These are phyloP conservation scores for Asbolus verrucosus DNA, from an alignment of 1,140 invertebrate species.

Conservation along the genomic window DNA sequence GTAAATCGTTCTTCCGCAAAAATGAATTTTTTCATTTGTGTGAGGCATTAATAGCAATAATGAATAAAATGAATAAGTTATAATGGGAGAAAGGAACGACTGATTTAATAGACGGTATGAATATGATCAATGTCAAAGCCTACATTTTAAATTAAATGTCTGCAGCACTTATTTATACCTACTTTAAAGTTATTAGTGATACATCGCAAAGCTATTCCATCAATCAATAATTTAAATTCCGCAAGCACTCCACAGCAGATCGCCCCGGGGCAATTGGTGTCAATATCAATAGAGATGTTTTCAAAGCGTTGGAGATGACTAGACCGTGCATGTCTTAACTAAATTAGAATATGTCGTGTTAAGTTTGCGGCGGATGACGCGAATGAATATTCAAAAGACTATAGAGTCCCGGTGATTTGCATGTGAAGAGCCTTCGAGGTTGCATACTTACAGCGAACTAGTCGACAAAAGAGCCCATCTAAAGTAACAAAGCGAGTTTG, in stretches of 20 bases:
- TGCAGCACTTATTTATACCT: too few relatives aligned
- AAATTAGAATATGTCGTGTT: conserved; percentile 53
- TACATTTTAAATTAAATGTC: too few relatives aligned
- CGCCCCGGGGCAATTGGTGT: conserved; percentile 23
- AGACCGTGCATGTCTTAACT: conserved; percentile 44
- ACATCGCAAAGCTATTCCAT: conserved; percentile 25
- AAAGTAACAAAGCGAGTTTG: conserved; percentile 49
- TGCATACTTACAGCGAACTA: conserved; percentile 47
- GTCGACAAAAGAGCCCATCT: conserved; percentile 51
- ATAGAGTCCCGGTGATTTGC: conserved; percentile 47
- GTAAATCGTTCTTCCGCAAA: too few relatives aligned
- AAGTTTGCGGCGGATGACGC: conserved; percentile 49
- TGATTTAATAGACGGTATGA: too few relatives aligned
- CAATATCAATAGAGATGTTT: conserved; percentile 30
- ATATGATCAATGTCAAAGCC: too few relatives aligned
- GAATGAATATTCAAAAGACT: conserved; percentile 57
- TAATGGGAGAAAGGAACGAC: too few relatives aligned
- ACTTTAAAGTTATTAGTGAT: conserved; percentile 29
- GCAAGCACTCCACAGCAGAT: conserved; percentile 16
- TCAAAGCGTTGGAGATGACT: conserved; percentile 25
- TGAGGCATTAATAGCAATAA: too few relatives aligned
- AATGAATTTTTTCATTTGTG: too few relatives aligned
- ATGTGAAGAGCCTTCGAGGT: conserved; percentile 56
- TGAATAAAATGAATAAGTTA: too few relatives aligned
- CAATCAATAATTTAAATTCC: conserved; percentile 30